Evolutionary conservation across 2,113 vertebrate genomes (phyloP).

Genomic region (Rhabdomys dilectus): DNA sequence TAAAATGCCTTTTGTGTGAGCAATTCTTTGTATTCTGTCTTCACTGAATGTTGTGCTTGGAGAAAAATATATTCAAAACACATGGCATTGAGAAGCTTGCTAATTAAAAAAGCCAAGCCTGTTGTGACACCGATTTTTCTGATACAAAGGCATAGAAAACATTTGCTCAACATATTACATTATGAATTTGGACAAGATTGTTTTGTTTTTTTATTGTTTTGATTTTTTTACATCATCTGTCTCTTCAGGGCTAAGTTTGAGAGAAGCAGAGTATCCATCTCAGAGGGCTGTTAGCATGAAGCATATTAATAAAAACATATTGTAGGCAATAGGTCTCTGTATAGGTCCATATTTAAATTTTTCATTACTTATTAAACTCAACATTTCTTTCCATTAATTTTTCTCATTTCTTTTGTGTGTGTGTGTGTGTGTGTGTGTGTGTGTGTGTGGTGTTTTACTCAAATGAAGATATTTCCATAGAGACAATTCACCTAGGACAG

Average conservation of each 20-base stretch:
- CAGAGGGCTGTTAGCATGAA: not conserved
- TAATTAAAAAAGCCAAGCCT: not conserved
- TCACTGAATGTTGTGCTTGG: not conserved
- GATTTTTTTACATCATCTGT: not conserved
- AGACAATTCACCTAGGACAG: not conserved
- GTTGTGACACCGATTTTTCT: not conserved
- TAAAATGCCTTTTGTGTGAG: not conserved
- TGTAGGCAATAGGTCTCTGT: not conserved
- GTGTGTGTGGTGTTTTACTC: not conserved
- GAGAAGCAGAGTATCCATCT: not conserved
- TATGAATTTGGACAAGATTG: not conserved
- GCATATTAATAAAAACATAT: not conserved
- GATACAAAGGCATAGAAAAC: not conserved
- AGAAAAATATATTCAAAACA: slow-evolving; percentile 34
- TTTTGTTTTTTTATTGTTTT: not conserved
- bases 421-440: no score
- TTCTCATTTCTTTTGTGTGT: not conserved
- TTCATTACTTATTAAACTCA: slow-evolving; percentile 24
- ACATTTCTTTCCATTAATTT: not conserved
- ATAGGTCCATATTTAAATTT: not conserved
- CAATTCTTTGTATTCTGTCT: not conserved
- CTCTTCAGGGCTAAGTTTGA: not conserved
- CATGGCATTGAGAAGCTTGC: not conserved
- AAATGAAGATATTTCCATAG: not conserved
- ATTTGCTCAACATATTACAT: not conserved